Conservation (phyloP, 2,113 vertebrate genomes). For the Saiga tatarica region DNA sequence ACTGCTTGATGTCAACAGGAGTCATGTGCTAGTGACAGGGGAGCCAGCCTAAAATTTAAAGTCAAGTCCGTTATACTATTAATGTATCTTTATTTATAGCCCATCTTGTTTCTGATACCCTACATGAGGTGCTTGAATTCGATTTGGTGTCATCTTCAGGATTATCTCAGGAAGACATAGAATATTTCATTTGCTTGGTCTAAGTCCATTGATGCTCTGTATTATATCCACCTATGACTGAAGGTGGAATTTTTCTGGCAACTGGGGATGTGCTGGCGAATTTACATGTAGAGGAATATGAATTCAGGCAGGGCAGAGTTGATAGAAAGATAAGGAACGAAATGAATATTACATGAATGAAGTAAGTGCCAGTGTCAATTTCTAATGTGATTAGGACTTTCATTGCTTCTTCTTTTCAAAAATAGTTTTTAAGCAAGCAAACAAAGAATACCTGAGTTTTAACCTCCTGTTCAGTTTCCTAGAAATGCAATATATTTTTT, state of each 20-base stretch:
- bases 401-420: background rate
- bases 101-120: background rate
- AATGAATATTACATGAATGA: background rate
- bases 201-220: background rate
- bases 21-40: background rate
- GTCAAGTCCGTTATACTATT: background rate
- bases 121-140: background rate
- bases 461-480: conserved; percentile 62
- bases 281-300: background rate
- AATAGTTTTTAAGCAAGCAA: conserved; percentile 15
- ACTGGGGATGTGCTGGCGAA: too few species aligned
- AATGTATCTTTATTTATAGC: background rate
- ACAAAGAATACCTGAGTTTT: conserved; percentile 35
- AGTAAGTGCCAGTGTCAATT: background rate
- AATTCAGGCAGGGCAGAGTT: background rate
- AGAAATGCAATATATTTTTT: conserved; percentile 62
- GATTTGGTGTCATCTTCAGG: background rate
- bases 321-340: background rate
- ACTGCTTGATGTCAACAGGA: background rate
- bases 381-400: background rate
- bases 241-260: background rate
- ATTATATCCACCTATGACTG: background rate
- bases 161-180: background rate
- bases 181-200: background rate
- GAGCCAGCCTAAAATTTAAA: background rate